Evolutionary conservation across 1,140 invertebrate genomes (phyloP).

Genomic region (Drosophila ogumai): DNA sequence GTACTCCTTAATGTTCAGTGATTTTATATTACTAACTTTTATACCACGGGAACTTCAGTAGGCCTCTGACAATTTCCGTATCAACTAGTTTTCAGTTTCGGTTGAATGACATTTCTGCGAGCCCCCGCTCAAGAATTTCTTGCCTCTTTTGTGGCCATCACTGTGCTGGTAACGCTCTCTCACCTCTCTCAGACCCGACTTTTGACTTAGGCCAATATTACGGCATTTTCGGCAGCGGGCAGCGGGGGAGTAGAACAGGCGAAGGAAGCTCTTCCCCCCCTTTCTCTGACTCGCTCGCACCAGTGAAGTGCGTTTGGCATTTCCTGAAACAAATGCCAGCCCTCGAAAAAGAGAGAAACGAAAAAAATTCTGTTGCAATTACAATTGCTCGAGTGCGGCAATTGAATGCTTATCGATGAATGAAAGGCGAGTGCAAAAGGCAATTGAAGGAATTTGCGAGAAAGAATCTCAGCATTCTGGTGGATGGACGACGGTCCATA

Average conservation of each 20-base stretch:
- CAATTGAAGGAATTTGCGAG: conserved; percentile 60
- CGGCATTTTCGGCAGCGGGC: conserved; percentile 40
- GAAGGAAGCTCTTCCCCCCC: conserved; percentile 11
- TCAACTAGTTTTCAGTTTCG: background rate
- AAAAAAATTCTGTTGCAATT: conserved; percentile 40
- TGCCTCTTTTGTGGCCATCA: background rate
- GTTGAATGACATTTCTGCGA: background rate
- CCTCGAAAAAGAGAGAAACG: conserved; percentile 29
- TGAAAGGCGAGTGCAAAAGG: conserved; percentile 47
- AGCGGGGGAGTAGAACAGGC: conserved; percentile 4
- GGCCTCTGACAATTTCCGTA: background rate
- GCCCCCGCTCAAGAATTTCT: background rate
- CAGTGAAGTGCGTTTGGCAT: conserved; percentile 47
- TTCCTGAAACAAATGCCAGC: conserved; percentile 68
- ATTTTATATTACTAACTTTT: background rate
- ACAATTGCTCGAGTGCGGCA: conserved; percentile 29
- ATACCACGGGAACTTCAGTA: too few relatives aligned
- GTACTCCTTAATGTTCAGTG: background rate
- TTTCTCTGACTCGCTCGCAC: conserved; percentile 1
- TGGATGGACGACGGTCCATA: conserved; percentile 5
- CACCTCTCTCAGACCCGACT: conserved; percentile 36
- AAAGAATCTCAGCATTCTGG: conserved; percentile 15
- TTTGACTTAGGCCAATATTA: conserved; percentile 40
- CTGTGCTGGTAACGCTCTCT: conserved; percentile 19
- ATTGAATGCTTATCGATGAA: conserved; percentile 74